Evolutionary conservation across 1,140 invertebrate genomes (phyloP), one percentile per base, ranked within the genome.

Genomic region (Eueides isabella): DNA sequence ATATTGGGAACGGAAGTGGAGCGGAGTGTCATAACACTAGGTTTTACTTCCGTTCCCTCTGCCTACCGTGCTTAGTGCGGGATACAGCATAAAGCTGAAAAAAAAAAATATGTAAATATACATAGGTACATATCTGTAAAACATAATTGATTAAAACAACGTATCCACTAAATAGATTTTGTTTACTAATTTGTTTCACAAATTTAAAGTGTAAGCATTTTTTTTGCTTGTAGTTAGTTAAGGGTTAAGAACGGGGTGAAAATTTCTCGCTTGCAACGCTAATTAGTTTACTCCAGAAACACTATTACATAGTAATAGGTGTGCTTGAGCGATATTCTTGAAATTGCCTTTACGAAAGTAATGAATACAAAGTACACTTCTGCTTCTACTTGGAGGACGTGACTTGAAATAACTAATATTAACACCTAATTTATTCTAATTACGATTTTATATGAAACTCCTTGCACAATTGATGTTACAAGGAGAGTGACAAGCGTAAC

Each of bases 261-360:
- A 35, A 29, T 62, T 61, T 31, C 33, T 33, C 61, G 33, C 68
- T 55, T 38, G 28, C 61, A 23, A 63, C 23, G 55, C 33, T 70
- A 63, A 70, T 70, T 63, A 61, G 48, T 68, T 68, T 61, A 30
- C 44, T 33, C 31, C 0, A 35, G 30, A 30, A 68, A 16, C 67
- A 61, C 55, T 68, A 48, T 33, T 63, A 61, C 67, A 6, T 4
- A 23, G 67, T 68, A 68, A 68, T 68, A 61, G 66, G 67, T 68
- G 67, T 55, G 29, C 67, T 61, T 35, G 33, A 61, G 30, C 55
- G 33, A 28, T 61, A 31, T 68, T 33, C 48, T 61, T 26, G 30
- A 68, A 61, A 33, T 61, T 68, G 14, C 48, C 19, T 68, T 61
- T 7, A 19, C 1, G 19, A 55, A 55, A 55, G 23, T 55, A 55